phyloP scores from a whole-genome alignment of 2,888 invertebrate genomes.

The Boloria selene region DNA sequence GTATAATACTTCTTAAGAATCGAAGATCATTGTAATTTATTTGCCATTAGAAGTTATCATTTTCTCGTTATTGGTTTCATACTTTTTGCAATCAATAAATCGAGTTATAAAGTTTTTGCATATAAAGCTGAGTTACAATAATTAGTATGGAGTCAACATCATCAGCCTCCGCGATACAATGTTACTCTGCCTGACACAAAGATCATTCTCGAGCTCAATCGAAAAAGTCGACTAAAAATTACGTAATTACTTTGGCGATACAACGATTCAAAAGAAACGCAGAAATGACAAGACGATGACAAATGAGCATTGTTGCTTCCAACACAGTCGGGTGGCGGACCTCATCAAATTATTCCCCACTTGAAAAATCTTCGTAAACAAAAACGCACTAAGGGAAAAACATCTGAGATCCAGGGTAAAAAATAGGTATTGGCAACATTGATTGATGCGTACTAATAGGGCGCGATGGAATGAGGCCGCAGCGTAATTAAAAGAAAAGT shows the following conservation, averaged over 20 bases:
- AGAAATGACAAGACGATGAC: slow-evolving; percentile 83
- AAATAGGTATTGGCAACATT: slow-evolving; percentile 83
- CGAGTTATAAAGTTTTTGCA: slow-evolving; percentile 4
- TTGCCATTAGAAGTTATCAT: slow-evolving; percentile 13
- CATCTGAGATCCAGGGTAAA: slow-evolving; percentile 70
- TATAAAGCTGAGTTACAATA: slow-evolving; percentile 18
- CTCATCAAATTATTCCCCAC: slow-evolving; percentile 83
- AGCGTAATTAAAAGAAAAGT: slow-evolving; percentile 79
- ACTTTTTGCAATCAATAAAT: slow-evolving; percentile 22
- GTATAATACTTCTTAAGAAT: no score
- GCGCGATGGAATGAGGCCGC: slow-evolving; percentile 80
- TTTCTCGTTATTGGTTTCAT: slow-evolving; percentile 13
- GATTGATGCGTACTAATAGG: slow-evolving; percentile 83
- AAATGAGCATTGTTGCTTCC: slow-evolving; percentile 78
- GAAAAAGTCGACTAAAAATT: slow-evolving; percentile 74
- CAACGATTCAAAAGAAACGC: slow-evolving; percentile 79
- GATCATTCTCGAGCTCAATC: slow-evolving; percentile 47
- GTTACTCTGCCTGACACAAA: slow-evolving; percentile 42
- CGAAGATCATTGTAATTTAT: slow-evolving; percentile 11
- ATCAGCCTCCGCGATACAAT: slow-evolving; percentile 42
- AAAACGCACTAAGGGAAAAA: slow-evolving; percentile 75
- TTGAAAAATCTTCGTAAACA: slow-evolving; percentile 82
- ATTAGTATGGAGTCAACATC: slow-evolving; percentile 26
- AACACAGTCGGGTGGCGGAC: slow-evolving; percentile 80
- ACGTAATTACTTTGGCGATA: slow-evolving; percentile 79